Evolutionary conservation across 2,888 invertebrate genomes (phyloP).

Genomic region (Lissonota sp.): DNA sequence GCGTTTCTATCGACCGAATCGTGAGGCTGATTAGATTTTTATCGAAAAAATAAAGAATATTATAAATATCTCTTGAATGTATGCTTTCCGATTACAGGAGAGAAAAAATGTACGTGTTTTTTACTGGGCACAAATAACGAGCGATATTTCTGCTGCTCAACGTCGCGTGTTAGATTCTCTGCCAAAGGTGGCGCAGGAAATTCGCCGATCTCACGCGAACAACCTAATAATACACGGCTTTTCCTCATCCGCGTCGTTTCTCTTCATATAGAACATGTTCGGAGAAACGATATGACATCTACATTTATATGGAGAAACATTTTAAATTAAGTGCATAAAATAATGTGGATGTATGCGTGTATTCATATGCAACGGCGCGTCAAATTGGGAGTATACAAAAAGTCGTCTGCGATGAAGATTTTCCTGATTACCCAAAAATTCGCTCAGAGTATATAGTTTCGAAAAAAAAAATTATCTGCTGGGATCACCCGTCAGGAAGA

Average conservation of each 20-base stretch:
- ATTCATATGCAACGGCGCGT: constrained; percentile 45
- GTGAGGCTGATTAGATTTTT: constrained; percentile 19
- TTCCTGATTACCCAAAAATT: constrained; percentile 70
- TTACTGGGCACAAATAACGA: constrained; percentile 24
- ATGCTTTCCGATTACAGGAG: too few relatives aligned
- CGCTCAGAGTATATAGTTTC: constrained; percentile 47
- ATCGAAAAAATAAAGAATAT: constrained; percentile 12
- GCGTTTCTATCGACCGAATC: constrained; percentile 32
- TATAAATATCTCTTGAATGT: background rate
- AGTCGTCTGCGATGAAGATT: constrained; percentile 69
- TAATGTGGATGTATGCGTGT: background rate
- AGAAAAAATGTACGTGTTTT: too few relatives aligned
- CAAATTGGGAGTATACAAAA: constrained; percentile 70
- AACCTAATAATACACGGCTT: background rate
- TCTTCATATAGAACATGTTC: constrained; percentile 19
- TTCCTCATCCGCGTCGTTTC: background rate
- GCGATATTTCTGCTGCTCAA: constrained; percentile 9
- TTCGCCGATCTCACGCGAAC: constrained; percentile 36
- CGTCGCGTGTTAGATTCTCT: constrained; percentile 31
- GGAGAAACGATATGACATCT: constrained; percentile 28
- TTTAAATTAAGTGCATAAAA: constrained; percentile 8
- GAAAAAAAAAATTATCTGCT: background rate
- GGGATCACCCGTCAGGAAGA: too few relatives aligned
- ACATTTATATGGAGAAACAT: background rate
- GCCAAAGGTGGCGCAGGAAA: constrained; percentile 25